Evolutionary conservation across 2,888 invertebrate species (phyloP).

Genomic region (Papilio protenor): DNA sequence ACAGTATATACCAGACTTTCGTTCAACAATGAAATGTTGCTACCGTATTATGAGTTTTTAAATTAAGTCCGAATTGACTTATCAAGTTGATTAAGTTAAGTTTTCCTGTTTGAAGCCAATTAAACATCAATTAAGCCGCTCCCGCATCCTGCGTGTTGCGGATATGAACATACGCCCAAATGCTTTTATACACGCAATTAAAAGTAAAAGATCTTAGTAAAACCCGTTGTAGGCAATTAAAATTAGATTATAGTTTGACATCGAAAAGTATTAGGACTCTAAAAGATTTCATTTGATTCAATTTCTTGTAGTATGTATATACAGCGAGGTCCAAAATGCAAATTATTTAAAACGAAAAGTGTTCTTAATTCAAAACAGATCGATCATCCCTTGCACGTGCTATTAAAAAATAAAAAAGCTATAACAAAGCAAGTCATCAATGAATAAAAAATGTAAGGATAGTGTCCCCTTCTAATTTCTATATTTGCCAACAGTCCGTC

Average conservation of each 20-base stretch:
- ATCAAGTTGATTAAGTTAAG: slow-evolving; percentile 24
- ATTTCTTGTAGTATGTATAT: neutral
- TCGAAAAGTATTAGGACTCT: neutral
- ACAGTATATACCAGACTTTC: neutral
- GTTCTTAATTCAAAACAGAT: slow-evolving; percentile 19
- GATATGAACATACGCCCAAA: slow-evolving; percentile 16
- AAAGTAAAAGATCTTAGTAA: neutral
- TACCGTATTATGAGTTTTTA: slow-evolving; percentile 1
- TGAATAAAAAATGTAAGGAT: slow-evolving; percentile 46
- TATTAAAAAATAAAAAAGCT: slow-evolving; percentile 5
- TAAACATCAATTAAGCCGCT: slow-evolving; percentile 39
- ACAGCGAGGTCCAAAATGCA: slow-evolving; percentile 44
- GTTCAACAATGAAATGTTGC: neutral
- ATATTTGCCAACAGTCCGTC: slow-evolving; percentile 54
- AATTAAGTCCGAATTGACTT: slow-evolving; percentile 30
- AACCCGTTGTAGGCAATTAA: neutral
- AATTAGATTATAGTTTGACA: neutral
- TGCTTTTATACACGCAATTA: slow-evolving; percentile 20
- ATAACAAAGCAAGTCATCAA: slow-evolving; percentile 18
- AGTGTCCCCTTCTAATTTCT: slow-evolving; percentile 49
- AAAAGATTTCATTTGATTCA: neutral
- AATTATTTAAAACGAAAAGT: slow-evolving; percentile 7
- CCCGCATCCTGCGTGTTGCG: slow-evolving; percentile 41
- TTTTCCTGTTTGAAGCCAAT: slow-evolving; percentile 35
- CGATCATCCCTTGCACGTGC: slow-evolving; percentile 23